Evolutionary conservation across 2,888 invertebrate genomes (phyloP), one percentile per base, ranked within the genome.

Genomic region (Acronicta psi): DNA sequence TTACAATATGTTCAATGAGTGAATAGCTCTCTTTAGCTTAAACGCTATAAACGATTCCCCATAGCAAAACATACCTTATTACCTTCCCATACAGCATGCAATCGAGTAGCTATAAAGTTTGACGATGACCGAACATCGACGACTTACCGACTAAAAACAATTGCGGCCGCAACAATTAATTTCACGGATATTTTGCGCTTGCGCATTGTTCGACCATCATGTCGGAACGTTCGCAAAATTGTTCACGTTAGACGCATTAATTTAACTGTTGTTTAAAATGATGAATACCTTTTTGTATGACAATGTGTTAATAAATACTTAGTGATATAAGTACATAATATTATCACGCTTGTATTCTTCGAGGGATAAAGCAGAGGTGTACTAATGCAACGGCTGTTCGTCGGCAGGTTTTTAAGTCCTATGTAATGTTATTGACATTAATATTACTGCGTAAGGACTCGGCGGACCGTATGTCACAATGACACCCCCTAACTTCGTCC

Each of bases 131-230:
- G 45, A 43, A 54, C 55, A 50, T 29, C 11, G 29, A 54, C 58
- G 34, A 36, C 53, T 53, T 31, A 43, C 46, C 42, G 38, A 29
- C 38, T 61, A 44, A 66, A 69, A 70, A 73, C 74, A 77, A 77
- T 74, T 62, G 67, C 47, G 40, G 40, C 64, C 69, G 65, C 65
- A 70, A 72, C 59, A 70, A 69, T 67, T 65, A 57, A 74, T 79
- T 75, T 74, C 60, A 78, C 66, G 77, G 69, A 41, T 64, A 57
- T 69, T 77, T 67, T 60, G 62, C 69, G 58, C 63, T 46, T 50
- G 69, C 67, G 66, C 56, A 69, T 56, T 51, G 43, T 54, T 11
- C 45, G 50, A 56, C 42, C 51, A 62, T 73, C 53, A 52, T 41
- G 49, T 59, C 53, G 43, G 63, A 56, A 52, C 54, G 41, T 41